Evolutionary conservation across 2,888 invertebrate species (phyloP).

Genomic region (Xestia xanthographa): DNA sequence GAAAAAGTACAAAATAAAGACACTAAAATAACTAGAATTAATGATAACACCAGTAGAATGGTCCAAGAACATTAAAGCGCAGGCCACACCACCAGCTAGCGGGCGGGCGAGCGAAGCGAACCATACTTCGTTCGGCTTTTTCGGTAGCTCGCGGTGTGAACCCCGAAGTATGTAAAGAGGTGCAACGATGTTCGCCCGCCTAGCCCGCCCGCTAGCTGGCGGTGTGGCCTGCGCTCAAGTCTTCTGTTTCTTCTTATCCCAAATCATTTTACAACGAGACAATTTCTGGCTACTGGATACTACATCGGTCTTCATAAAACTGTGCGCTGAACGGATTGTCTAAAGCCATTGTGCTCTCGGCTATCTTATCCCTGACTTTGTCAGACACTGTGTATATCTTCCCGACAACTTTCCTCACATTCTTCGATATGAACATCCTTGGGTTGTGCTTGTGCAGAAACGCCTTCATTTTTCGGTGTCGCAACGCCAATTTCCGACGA

Average conservation of each 20-base stretch:
- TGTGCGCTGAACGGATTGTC: slow-evolving; percentile 81
- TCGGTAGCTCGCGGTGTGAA: too few relatives aligned
- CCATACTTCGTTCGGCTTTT: too few relatives aligned
- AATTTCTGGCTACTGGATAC: slow-evolving; percentile 72
- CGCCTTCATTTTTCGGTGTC: slow-evolving; percentile 78
- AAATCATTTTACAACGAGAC: slow-evolving; percentile 33
- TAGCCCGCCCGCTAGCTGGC: too few relatives aligned
- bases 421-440: slow-evolving; percentile 69
- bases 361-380: slow-evolving; percentile 80
- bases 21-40: slow-evolving; percentile 2
- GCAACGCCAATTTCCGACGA: slow-evolving; percentile 78
- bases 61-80: not conserved
- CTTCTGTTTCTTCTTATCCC: slow-evolving; percentile 16
- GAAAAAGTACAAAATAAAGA: slow-evolving; percentile 16
- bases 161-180: too few relatives aligned
- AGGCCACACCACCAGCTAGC: too few relatives aligned
- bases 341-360: slow-evolving; percentile 79
- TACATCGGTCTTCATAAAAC: slow-evolving; percentile 83
- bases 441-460: slow-evolving; percentile 81
- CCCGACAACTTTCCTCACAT: slow-evolving; percentile 78
- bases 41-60: not conserved
- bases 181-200: too few relatives aligned
- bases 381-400: slow-evolving; percentile 81
- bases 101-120: too few relatives aligned
- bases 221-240: too few relatives aligned